Conservation (phyloP, 2,797 vertebrate species). For the Bucorvus abyssinicus region DNA sequence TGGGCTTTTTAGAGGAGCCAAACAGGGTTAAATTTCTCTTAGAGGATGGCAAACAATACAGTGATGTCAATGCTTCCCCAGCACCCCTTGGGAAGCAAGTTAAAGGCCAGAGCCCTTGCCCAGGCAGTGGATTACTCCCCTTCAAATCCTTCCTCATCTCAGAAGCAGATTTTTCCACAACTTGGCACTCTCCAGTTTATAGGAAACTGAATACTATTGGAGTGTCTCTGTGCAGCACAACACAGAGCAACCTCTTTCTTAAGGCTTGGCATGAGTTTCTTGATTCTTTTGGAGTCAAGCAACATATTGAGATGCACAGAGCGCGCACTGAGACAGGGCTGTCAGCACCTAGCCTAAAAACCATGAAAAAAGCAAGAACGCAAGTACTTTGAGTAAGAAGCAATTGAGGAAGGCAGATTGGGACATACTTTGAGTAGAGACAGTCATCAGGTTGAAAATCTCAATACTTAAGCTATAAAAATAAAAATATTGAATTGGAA, state of each 20-base stretch:
- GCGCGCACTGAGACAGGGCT: too few species aligned
- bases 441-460: not conserved
- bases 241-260: not conserved
- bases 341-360: not conserved
- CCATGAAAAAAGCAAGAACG: not conserved
- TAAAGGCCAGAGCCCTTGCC: not conserved
- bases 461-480: not conserved
- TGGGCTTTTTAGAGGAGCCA: not conserved
- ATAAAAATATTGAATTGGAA: not conserved
- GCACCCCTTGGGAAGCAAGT: not conserved
- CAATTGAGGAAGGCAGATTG: not conserved
- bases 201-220: not conserved
- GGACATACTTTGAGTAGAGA: not conserved
- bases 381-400: not conserved
- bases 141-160: not conserved
- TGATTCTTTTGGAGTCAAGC: not conserved
- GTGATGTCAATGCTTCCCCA: not conserved
- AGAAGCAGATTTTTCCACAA: not conserved
- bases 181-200: not conserved
- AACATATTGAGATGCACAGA: not conserved
- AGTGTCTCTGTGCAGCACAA: not conserved
- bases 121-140: not conserved
- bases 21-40: not conserved
- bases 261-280: not conserved
- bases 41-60: not conserved